Conservation (phyloP, 92 coral and sea anemone species). For the Galaxea fascicularis region DNA sequence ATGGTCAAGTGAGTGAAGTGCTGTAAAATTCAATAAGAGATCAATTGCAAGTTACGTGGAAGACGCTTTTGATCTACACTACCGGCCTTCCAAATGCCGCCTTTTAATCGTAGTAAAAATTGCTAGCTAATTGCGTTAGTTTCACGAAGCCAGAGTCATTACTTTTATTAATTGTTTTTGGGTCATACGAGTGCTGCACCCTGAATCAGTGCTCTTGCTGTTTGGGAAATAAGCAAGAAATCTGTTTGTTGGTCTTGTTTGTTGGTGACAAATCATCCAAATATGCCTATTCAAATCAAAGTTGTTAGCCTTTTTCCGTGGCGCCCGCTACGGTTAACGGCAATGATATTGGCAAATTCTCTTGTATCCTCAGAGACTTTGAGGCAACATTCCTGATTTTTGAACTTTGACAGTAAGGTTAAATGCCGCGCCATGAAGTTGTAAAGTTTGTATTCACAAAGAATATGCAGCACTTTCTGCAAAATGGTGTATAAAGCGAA, state of each 20-base stretch:
- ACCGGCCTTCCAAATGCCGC: no score
- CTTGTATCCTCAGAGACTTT: no score
- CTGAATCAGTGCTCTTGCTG: neutral
- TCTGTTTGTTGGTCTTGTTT: no score
- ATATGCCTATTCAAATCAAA: no score
- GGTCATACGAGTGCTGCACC: neutral
- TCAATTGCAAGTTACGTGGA: neutral
- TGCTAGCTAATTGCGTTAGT: no score
- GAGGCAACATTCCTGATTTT: no score
- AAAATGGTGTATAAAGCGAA: neutral
- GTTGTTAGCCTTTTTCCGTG: no score
- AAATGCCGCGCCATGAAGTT: neutral
- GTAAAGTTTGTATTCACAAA: neutral
- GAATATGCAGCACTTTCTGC: neutral
- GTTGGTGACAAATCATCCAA: no score
- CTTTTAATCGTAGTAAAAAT: neutral
- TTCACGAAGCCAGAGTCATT: no score
- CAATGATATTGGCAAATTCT: no score
- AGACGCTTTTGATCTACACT: neutral
- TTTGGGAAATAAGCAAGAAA: no score
- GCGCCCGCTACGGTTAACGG: no score
- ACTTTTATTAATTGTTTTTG: neutral
- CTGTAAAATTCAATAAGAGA: neutral
- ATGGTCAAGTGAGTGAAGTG: constrained; percentile 12
- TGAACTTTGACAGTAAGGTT: neutral